Evolutionary conservation across 2,113 vertebrate genomes (phyloP).

Genomic region (Monopterus albus): DNA sequence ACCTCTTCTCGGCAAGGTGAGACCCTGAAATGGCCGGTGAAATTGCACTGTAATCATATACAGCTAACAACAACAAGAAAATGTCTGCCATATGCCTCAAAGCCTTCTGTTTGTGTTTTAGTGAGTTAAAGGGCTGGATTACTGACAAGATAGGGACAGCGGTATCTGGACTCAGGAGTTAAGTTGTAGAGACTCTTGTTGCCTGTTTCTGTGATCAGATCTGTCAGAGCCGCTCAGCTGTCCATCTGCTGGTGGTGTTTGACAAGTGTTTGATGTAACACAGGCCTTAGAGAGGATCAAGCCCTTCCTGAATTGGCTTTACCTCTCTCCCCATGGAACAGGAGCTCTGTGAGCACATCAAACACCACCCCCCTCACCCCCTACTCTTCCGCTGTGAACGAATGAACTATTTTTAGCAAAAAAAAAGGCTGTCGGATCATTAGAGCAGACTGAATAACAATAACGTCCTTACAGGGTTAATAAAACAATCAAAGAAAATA

Average conservation of each 20-base stretch:
- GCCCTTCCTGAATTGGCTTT: slow-evolving; percentile 71
- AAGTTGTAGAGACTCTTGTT: slow-evolving; percentile 63
- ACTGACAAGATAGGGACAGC: slow-evolving; percentile 65
- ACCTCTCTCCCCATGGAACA: slow-evolving; percentile 68
- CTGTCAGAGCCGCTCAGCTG: slow-evolving; percentile 79
- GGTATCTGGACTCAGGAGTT: slow-evolving; percentile 45
- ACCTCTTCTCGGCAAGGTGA: slow-evolving; percentile 67
- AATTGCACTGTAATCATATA: slow-evolving; percentile 81
- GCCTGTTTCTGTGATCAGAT: slow-evolving; percentile 68
- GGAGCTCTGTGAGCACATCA: slow-evolving; percentile 70
- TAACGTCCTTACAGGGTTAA: slow-evolving; percentile 65
- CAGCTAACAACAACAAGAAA: slow-evolving; percentile 75
- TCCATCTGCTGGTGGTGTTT: slow-evolving; percentile 70
- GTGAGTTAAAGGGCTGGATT: slow-evolving; percentile 60
- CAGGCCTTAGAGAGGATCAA: slow-evolving; percentile 78
- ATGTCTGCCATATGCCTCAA: slow-evolving; percentile 80
- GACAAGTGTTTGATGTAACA: slow-evolving; percentile 77
- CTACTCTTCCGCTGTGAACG: slow-evolving; percentile 54
- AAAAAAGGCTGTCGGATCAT: slow-evolving; percentile 57
- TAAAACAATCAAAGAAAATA: slow-evolving; percentile 73
- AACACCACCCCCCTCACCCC: slow-evolving; percentile 31
- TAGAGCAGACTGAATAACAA: slow-evolving; percentile 53
- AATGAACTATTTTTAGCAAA: slow-evolving; percentile 74
- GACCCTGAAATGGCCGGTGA: slow-evolving; percentile 75
- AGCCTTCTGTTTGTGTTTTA: slow-evolving; percentile 74